Evolutionary conservation across 2,888 invertebrate species (phyloP), one percentile per base, ranked within the genome.

Genomic region (Clepsis dumicolana): DNA sequence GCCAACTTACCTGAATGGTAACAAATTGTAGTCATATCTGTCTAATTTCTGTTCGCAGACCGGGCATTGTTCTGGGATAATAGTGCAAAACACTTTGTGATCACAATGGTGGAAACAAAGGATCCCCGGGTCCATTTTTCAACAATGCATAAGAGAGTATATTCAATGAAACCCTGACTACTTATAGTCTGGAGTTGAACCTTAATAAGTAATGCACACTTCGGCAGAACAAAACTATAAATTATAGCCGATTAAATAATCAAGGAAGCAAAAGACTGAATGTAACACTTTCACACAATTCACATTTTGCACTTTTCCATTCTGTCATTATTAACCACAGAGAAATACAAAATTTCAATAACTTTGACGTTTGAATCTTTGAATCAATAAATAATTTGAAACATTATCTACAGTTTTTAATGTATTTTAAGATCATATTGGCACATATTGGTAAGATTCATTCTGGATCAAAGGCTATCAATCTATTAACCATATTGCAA

Each of bases 21-120:
- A 94, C 67, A 97, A 94, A 74, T 95, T 95, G 80, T 97, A 94
- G 86, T 95, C 95, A 74, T 93, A 93, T 87, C 92, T 88, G 78
- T 93, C 93, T 44, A 93, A 80, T 77, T 86, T 89, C 74, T 94
- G 94, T 74, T 94, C 93, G 89, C 98, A 98, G 76, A 96, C 94
- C 65, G 98, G 98, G 85, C 98, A 98, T 75, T 90, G 88, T 80
- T 95, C 94, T 57, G 98, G 98, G 81, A 98, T 94, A 75, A 94
- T 90, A 80, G 97, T 96, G 85, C 97, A 98, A 91, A 98, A 97
- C 77, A 98, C 95, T 92, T 96, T 96, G 73, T 96, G 94, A 68
- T 95, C 95, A 88, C 98, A 98, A 90, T 98, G 98, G 94, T 97
- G 97, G 91, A 98, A 97, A 94, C 98, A 98, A 86, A 98, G 95